phyloP scores from a whole-genome alignment of 2,888 invertebrate species.

The Notodonta dromedarius region DNA sequence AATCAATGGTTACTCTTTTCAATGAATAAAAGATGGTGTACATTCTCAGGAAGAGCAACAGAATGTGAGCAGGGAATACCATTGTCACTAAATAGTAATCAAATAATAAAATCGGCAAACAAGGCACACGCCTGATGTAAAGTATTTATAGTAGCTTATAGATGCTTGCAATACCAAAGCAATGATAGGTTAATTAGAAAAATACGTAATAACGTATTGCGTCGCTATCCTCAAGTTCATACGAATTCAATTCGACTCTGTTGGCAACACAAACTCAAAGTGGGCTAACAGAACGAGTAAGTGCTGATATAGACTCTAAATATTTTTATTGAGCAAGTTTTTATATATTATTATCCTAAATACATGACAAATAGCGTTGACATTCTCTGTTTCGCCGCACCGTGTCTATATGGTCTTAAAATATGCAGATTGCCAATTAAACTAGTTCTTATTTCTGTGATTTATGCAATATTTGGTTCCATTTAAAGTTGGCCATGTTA shows the following conservation, averaged over 20 bases:
- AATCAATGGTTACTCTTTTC: too few relatives aligned
- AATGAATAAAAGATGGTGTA: too few relatives aligned
- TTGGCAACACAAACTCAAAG: slow-evolving; percentile 41
- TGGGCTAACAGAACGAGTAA: slow-evolving; percentile 48
- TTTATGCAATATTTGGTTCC: slow-evolving; percentile 4
- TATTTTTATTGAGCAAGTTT: slow-evolving; percentile 31
- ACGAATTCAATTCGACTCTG: background rate
- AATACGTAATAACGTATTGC: too few relatives aligned
- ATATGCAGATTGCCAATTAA: slow-evolving; percentile 4
- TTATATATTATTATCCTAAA: slow-evolving; percentile 19
- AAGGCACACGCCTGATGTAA: too few relatives aligned
- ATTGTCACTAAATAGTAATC: too few relatives aligned
- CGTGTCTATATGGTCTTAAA: background rate
- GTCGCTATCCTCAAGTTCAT: background rate
- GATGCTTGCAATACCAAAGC: too few relatives aligned
- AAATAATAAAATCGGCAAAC: too few relatives aligned
- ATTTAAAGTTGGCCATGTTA: background rate
- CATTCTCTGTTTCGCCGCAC: slow-evolving; percentile 1
- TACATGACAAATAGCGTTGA: slow-evolving; percentile 22
- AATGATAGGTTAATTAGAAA: too few relatives aligned
- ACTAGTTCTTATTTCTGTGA: slow-evolving; percentile 1
- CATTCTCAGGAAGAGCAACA: too few relatives aligned
- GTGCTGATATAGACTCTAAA: slow-evolving; percentile 38
- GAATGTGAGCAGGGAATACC: too few relatives aligned
- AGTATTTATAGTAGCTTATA: too few relatives aligned